Conservation (phyloP, 2,113 vertebrate species). For the Meles meles region DNA sequence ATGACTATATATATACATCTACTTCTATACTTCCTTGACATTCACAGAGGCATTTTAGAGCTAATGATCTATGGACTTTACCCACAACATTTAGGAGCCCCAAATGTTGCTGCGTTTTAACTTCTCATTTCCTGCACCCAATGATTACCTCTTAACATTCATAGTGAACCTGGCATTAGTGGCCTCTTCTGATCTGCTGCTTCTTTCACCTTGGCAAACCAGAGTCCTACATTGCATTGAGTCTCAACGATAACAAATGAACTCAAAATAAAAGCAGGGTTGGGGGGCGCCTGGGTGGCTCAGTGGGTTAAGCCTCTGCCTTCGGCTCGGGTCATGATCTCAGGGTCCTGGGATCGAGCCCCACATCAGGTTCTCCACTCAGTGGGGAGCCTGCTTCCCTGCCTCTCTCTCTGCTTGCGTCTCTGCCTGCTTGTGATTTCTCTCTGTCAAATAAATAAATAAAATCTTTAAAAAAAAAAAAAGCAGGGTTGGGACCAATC, state of each 20-base stretch:
- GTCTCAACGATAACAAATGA: not conserved
- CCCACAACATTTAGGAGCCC: not conserved
- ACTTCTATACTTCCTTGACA: not conserved
- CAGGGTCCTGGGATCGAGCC: too few relatives aligned
- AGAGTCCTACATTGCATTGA: not conserved
- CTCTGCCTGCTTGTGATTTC: too few relatives aligned
- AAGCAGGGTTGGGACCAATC: not conserved
- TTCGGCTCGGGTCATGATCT: too few relatives aligned
- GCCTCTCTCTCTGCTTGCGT: too few relatives aligned
- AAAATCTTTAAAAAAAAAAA: too few relatives aligned
- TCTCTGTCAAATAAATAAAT: too few relatives aligned
- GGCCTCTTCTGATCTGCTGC: not conserved
- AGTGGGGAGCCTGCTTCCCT: too few relatives aligned
- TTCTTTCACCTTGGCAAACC: not conserved
- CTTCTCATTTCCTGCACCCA: not conserved
- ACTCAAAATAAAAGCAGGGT: not conserved
- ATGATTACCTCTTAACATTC: not conserved
- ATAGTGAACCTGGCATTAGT: not conserved
- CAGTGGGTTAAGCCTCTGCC: too few relatives aligned
- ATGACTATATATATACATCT: not conserved
- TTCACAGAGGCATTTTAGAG: not conserved
- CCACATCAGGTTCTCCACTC: too few relatives aligned
- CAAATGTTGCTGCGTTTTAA: not conserved
- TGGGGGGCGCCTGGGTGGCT: too few relatives aligned
- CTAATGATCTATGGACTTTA: not conserved